Evolutionary conservation across 2,797 vertebrate genomes (phyloP).

Genomic region (Esox masquinongy): DNA sequence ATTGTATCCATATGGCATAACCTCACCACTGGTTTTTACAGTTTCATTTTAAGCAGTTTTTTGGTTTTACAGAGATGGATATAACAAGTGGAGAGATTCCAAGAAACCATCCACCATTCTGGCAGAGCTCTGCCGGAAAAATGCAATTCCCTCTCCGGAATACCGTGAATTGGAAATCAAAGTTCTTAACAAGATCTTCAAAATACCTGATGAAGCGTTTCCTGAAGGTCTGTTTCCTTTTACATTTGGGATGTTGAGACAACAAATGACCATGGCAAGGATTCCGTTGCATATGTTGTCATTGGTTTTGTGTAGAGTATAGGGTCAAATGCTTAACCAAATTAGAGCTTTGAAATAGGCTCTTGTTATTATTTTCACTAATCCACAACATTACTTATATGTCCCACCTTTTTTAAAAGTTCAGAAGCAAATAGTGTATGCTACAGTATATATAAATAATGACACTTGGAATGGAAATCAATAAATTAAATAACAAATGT

Average conservation of each 20-base stretch:
- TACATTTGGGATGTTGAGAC: neutral
- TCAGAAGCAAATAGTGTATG: neutral
- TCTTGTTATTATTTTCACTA: neutral
- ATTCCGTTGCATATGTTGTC: neutral
- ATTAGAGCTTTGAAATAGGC: neutral
- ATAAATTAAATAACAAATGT: neutral
- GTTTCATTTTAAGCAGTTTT: neutral
- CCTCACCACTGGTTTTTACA: constrained; percentile 5
- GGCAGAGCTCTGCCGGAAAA: constrained; percentile 85
- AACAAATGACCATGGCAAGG: neutral
- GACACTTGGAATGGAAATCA: neutral
- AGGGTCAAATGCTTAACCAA: neutral
- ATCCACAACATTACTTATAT: neutral
- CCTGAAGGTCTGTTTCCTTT: constrained; percentile 78
- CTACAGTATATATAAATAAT: neutral
- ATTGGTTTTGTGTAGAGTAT: neutral
- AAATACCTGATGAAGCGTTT: constrained; percentile 80
- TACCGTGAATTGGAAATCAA: constrained; percentile 85
- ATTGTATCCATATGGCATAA: neutral
- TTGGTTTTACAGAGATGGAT: constrained; percentile 77
- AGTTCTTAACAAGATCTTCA: constrained; percentile 93
- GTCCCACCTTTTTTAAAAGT: neutral
- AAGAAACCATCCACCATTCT: constrained; percentile 87
- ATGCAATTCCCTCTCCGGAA: constrained; percentile 80
- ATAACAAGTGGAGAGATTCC: constrained; percentile 87